Conservation (phyloP, 2,888 invertebrate genomes). For the Cosmorhoe ocellata region DNA sequence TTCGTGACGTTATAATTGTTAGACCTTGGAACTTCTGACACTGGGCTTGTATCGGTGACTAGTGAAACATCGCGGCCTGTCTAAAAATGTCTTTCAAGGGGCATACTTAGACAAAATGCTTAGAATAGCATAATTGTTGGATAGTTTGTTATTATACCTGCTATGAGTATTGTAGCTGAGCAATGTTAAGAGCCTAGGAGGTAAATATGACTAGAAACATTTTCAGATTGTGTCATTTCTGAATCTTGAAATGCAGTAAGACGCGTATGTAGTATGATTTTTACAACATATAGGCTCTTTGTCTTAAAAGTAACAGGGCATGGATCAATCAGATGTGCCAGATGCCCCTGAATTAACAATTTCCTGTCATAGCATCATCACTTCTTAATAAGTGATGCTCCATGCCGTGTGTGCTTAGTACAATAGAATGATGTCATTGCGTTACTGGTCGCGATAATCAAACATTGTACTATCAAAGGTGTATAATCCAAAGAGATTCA, state of each 20-base stretch:
- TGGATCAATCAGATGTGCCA: not conserved
- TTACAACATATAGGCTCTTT: no score
- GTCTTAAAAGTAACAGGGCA: no score
- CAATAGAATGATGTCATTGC: constrained; percentile 21
- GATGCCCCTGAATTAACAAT: constrained; percentile 3
- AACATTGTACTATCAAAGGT: constrained; percentile 2
- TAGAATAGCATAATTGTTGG: no score
- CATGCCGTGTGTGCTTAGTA: constrained; percentile 10
- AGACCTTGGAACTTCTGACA: constrained; percentile 13
- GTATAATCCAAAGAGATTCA: no score
- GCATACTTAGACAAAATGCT: no score
- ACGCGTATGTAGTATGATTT: no score
- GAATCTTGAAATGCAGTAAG: no score
- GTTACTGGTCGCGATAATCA: constrained; percentile 2
- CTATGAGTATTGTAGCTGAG: no score
- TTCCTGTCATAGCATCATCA: constrained; percentile 13
- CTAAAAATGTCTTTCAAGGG: not conserved
- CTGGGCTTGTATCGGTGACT: not conserved
- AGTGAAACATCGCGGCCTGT: not conserved
- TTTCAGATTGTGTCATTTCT: no score
- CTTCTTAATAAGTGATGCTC: constrained; percentile 11
- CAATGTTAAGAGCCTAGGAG: no score
- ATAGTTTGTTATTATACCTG: no score
- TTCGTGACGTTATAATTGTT: constrained; percentile 12
- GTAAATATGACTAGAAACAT: no score